A percentile compares a stretch with the other conserved stretches of the same genome.
Conservation (phyloP, 2,888 invertebrate species). For the Melieria crassipennis region DNA sequence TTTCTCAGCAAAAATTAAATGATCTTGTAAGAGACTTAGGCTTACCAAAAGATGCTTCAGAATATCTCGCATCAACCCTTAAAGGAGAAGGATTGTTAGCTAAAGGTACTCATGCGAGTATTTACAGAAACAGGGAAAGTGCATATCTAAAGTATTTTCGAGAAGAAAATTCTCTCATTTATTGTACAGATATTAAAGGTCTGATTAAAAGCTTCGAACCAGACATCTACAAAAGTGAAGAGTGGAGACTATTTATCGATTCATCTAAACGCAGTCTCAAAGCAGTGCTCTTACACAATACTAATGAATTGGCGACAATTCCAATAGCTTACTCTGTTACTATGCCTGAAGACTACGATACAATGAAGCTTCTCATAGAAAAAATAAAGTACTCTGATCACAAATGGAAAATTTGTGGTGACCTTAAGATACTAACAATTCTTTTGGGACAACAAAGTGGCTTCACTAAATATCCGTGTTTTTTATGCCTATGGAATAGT, state of each 20-base stretch:
- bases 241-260: slow-evolving; percentile 20
- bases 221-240: neutral
- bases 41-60: slow-evolving; percentile 3
- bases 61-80: slow-evolving; percentile 4
- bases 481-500: slow-evolving; percentile 26
- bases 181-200: slow-evolving; percentile 6
- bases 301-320: slow-evolving; percentile 8
- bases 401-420: slow-evolving; percentile 21
- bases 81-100: neutral
- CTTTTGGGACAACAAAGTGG: slow-evolving; percentile 26
- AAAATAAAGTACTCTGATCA: slow-evolving; percentile 17
- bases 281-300: slow-evolving; percentile 14
- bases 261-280: neutral
- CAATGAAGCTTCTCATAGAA: slow-evolving; percentile 3
- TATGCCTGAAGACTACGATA: slow-evolving; percentile 18
- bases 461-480: slow-evolving; percentile 24
- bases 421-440: slow-evolving; percentile 19
- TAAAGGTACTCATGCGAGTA: neutral
- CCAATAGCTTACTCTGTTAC: slow-evolving; percentile 20
- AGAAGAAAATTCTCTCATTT: neutral
- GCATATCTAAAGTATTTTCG: neutral
- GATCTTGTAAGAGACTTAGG: slow-evolving; percentile 3
- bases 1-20: neutral
- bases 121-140: slow-evolving; percentile 5
- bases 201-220: neutral